These are phyloP conservation scores for Hyposoter didymator DNA, from an alignment of 2,888 invertebrate genomes.

Conservation along the genomic window DNA sequence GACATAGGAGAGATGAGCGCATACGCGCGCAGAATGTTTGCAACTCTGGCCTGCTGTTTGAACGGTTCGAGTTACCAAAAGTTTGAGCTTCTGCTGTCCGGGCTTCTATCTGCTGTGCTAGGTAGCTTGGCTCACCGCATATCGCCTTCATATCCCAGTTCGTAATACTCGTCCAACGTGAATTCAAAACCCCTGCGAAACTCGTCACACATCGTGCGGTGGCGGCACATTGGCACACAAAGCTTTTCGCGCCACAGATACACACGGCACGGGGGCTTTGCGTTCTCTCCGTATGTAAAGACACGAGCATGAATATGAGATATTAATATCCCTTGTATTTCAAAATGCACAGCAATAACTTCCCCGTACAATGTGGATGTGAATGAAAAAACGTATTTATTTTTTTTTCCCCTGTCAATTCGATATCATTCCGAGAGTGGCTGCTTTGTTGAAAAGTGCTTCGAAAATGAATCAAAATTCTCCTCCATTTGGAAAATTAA, in stretches of 20 bases:
- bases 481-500: too few relatives aligned
- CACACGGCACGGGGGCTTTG: constrained; percentile 6
- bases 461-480: background rate
- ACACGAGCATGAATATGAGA: constrained; percentile 20
- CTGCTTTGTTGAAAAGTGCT: background rate
- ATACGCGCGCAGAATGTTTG: constrained; percentile 38
- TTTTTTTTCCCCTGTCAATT: background rate
- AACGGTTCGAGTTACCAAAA: constrained; percentile 63
- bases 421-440: background rate
- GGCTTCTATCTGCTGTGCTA: constrained; percentile 3
- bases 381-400: background rate
- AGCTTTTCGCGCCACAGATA: constrained; percentile 15
- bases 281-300: background rate
- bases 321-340: constrained; percentile 42
- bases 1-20: constrained; percentile 25
- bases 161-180: constrained; percentile 53
- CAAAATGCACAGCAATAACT: constrained; percentile 6
- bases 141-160: constrained; percentile 48
- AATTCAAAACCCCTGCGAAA: constrained; percentile 50
- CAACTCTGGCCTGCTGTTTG: constrained; percentile 54
- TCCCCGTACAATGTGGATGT: background rate
- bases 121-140: constrained; percentile 30
- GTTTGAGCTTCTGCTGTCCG: constrained; percentile 58
- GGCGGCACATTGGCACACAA: constrained; percentile 44
- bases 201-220: constrained; percentile 40